Conservation (phyloP, 2,113 vertebrate species). For the Dipodomys stephensi region DNA sequence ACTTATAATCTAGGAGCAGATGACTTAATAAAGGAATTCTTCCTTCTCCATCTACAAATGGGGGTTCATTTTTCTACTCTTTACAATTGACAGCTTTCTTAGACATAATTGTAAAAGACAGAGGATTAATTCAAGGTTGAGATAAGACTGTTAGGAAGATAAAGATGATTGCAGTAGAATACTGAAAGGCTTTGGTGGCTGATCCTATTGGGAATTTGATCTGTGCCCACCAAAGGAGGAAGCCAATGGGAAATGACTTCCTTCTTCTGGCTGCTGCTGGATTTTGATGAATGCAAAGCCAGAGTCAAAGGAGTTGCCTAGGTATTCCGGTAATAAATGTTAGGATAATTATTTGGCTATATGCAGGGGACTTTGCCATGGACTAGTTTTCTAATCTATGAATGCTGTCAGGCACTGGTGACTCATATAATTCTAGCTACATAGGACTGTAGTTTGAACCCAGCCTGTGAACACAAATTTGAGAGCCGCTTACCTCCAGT, state of each 20-base stretch:
- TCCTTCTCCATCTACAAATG: not conserved
- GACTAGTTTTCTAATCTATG: too few relatives aligned
- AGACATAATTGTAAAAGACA: not conserved
- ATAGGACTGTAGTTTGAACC: too few relatives aligned
- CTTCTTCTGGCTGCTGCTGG: not conserved
- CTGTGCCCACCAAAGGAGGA: not conserved
- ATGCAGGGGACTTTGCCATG: not conserved
- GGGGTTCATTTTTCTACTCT: not conserved
- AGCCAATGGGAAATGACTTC: too few relatives aligned
- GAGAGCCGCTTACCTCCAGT: too few relatives aligned
- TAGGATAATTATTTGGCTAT: too few relatives aligned
- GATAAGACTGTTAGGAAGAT: not conserved
- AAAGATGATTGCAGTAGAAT: not conserved
- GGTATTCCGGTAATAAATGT: not conserved
- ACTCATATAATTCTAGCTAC: too few relatives aligned
- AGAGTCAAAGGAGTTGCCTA: not conserved
- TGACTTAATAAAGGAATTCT: not conserved
- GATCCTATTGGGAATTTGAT: not conserved
- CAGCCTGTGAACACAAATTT: too few relatives aligned
- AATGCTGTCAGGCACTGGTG: too few relatives aligned
- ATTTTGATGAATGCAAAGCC: not conserved
- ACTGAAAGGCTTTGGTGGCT: accelerated
- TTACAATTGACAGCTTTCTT: not conserved
- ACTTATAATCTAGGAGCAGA: not conserved
- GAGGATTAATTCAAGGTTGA: not conserved